phyloP scores from a whole-genome alignment of 2,797 vertebrate genomes.

The Octomys mimax region DNA sequence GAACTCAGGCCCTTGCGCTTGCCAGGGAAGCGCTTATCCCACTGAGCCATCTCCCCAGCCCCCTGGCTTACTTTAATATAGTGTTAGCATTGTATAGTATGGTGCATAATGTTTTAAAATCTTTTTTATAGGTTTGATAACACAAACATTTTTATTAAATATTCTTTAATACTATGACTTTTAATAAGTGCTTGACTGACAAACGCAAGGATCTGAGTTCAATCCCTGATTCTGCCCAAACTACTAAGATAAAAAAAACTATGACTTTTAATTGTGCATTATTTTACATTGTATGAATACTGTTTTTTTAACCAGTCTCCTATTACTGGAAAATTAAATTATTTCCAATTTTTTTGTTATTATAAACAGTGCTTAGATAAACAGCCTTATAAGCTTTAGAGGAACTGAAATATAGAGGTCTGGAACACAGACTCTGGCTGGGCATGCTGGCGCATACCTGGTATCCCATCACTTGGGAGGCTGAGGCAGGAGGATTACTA shows the following conservation, averaged over 20 bases:
- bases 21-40: too few relatives aligned
- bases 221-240: too few relatives aligned
- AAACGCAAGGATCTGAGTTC: too few relatives aligned
- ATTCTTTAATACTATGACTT: constrained; percentile 47
- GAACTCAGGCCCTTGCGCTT: too few relatives aligned
- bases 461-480: background rate
- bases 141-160: constrained; percentile 13
- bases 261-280: constrained; percentile 51
- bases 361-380: background rate
- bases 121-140: constrained; percentile 44
- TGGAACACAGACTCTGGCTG: background rate
- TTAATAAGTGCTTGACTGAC: background rate
- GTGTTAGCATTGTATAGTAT: constrained; percentile 47
- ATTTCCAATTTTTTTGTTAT: constrained; percentile 51
- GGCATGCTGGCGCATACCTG: too few relatives aligned
- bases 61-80: constrained; percentile 42
- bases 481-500: background rate
- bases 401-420: background rate
- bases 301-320: background rate
- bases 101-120: background rate
- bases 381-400: background rate
- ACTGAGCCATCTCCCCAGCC: too few relatives aligned
- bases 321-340: constrained; percentile 58
- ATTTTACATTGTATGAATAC: background rate
- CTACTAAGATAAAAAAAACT: background rate